Evolutionary conservation across 2,797 vertebrate genomes (phyloP).

Genomic region (Typhlichthys subterraneus): DNA sequence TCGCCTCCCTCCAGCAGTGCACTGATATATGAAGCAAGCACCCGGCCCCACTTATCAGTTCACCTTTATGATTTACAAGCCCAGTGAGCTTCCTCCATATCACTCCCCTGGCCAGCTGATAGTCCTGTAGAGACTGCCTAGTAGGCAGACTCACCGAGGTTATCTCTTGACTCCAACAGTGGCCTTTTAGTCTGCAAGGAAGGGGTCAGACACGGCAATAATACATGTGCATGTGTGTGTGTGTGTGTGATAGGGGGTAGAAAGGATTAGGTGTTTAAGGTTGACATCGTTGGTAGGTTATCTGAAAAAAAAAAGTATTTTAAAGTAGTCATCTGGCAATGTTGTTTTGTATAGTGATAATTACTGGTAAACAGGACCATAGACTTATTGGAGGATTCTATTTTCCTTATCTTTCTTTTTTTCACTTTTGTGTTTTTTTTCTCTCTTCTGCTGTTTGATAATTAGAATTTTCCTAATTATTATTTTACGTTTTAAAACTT

Average conservation of each 20-base stretch:
- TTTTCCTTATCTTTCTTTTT: too few relatives aligned
- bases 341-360: background rate
- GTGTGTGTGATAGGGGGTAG: background rate
- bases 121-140: background rate
- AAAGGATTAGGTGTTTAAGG: background rate
- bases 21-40: slow-evolving; percentile 50
- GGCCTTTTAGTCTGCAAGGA: background rate
- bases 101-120: background rate
- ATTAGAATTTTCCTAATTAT: too few relatives aligned
- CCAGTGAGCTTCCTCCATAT: slow-evolving; percentile 26
- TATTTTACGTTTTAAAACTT: too few relatives aligned
- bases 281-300: slow-evolving; percentile 1
- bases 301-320: background rate
- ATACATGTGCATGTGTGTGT: background rate
- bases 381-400: too few relatives aligned
- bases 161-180: slow-evolving; percentile 3
- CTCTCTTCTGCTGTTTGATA: too few relatives aligned
- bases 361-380: too few relatives aligned
- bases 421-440: too few relatives aligned
- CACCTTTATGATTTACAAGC: slow-evolving; percentile 65
- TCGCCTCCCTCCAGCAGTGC: slow-evolving; percentile 32
- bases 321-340: background rate
- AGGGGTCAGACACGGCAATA: slow-evolving; percentile 4
- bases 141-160: slow-evolving; percentile 8
- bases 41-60: slow-evolving; percentile 56